A percentile compares a stretch with the other conserved stretches of the same genome.
Evolutionary conservation across 2,888 invertebrate species (phyloP).

Genomic region (Barypeithes pellucidus): DNA sequence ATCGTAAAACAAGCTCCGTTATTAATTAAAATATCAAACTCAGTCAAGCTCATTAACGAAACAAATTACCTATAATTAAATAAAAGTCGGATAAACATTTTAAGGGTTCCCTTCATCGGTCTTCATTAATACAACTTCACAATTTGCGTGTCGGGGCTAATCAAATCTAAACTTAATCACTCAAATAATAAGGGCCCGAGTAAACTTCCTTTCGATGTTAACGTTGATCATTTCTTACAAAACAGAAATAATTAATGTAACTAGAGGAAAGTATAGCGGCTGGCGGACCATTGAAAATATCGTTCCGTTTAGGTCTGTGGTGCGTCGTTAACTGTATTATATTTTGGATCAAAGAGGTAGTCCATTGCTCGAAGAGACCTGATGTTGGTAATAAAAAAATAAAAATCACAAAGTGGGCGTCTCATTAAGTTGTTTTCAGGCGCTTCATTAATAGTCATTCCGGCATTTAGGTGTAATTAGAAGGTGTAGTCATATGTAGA

Average conservation of each 20-base stretch:
- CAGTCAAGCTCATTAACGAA: conserved; percentile 22
- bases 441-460: too few species aligned
- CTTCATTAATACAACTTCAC: conserved; percentile 43
- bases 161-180: conserved; percentile 44
- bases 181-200: conserved; percentile 37
- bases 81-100: conserved; percentile 40
- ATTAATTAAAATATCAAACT: conserved; percentile 28
- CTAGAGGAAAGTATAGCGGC: too few species aligned
- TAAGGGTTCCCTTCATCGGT: conserved; percentile 40
- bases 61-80: conserved; percentile 42
- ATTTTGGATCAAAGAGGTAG: too few species aligned
- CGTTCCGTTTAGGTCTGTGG: too few species aligned
- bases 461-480: too few species aligned
- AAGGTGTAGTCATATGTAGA: too few species aligned
- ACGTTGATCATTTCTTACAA: conserved; percentile 28
- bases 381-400: too few species aligned
- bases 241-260: conserved; percentile 16
- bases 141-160: conserved; percentile 44
- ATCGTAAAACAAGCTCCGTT: conserved; percentile 15
- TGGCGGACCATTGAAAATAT: too few species aligned
- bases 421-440: too few species aligned
- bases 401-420: too few species aligned
- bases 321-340: too few species aligned
- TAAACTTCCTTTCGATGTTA: conserved; percentile 22
- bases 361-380: too few species aligned